Percentiles rank a stretch among this genome's conserved stretches.
Conservation (phyloP, 2,113 vertebrate genomes). For the Narcine bancroftii region DNA sequence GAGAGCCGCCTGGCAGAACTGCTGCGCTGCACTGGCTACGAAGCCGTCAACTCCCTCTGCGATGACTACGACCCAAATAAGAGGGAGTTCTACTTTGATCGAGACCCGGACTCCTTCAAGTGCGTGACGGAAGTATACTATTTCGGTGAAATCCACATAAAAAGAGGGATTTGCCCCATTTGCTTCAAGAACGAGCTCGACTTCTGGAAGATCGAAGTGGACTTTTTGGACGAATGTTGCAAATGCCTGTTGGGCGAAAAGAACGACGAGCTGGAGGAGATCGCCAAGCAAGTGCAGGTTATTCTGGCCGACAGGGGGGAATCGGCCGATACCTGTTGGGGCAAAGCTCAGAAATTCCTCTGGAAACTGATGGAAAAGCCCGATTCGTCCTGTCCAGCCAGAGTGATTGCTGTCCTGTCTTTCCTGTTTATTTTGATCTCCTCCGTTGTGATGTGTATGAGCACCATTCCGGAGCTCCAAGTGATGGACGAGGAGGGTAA, state of each 20-base stretch:
- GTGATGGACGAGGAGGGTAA: constrained; percentile 73
- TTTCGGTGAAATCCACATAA: constrained; percentile 91
- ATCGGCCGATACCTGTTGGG: constrained; percentile 59
- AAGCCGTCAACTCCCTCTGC: constrained; percentile 78
- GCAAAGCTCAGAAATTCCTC: constrained; percentile 73
- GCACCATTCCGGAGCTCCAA: constrained; percentile 92
- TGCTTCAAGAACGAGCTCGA: constrained; percentile 97
- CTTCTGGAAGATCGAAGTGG: constrained; percentile 91
- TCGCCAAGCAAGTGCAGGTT: constrained; percentile 77
- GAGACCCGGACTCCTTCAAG: constrained; percentile 90
- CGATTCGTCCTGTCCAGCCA: constrained; percentile 75
- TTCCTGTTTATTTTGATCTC: constrained; percentile 84
- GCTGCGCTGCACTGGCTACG: constrained; percentile 66
- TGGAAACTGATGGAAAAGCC: constrained; percentile 96
- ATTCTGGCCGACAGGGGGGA: constrained; percentile 81
- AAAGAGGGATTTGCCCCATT: constrained; percentile 88
- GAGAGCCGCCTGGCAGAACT: constrained; percentile 86
- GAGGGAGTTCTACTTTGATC: constrained; percentile 92
- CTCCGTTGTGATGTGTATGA: constrained; percentile 86
- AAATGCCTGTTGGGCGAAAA: constrained; percentile 84
- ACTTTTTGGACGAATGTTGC: constrained; percentile 86
- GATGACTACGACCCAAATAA: constrained; percentile 88
- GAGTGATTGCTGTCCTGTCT: constrained; percentile 76
- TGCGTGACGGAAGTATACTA: constrained; percentile 90
- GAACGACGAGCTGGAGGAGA: constrained; percentile 85